Percentiles rank a stretch among this genome's conserved stretches.
These are phyloP conservation scores for Volucella inflata DNA, from an alignment of 2,888 invertebrate species.

Conservation along the genomic window DNA sequence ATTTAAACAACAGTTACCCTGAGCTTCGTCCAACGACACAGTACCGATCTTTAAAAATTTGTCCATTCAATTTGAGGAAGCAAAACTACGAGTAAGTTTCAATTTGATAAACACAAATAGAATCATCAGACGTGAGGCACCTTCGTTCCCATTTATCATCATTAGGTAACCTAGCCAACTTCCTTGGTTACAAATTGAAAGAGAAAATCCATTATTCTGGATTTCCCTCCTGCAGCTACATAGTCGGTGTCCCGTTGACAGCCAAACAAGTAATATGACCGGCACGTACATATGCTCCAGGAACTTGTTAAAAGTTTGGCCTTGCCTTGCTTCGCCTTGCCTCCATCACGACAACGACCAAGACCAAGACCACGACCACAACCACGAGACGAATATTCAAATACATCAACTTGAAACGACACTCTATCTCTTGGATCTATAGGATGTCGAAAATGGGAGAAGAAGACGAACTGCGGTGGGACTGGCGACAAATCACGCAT, in stretches of 20 bases:
- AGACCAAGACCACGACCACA: not conserved
- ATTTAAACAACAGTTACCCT: too few species aligned
- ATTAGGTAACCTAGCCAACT: slow-evolving; percentile 34
- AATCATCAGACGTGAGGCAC: slow-evolving; percentile 34
- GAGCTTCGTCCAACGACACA: too few species aligned
- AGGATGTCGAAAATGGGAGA: slow-evolving; percentile 2
- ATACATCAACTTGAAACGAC: slow-evolving; percentile 58
- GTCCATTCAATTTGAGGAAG: slow-evolving; percentile 15
- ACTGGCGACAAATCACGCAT: slow-evolving; percentile 64
- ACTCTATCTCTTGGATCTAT: slow-evolving; percentile 20
- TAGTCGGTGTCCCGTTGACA: slow-evolving; percentile 11
- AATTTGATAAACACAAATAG: slow-evolving; percentile 12
- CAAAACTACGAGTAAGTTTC: too few species aligned
- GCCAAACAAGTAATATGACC: slow-evolving; percentile 59
- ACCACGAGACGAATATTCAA: slow-evolving; percentile 61
- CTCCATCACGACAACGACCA: slow-evolving; percentile 17
- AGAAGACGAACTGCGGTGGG: not conserved
- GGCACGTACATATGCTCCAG: slow-evolving; percentile 64
- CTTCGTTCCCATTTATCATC: slow-evolving; percentile 46
- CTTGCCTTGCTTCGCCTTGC: not conserved
- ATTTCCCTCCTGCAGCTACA: slow-evolving; percentile 9
- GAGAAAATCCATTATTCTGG: slow-evolving; percentile 38
- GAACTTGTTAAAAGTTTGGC: slow-evolving; percentile 72
- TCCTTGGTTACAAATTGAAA: slow-evolving; percentile 50
- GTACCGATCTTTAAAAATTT: too few species aligned